A percentile compares a stretch with the other conserved stretches of the same genome.
Evolutionary conservation across 2,888 invertebrate species (phyloP).

Genomic region (Xanthostigma xanthostigma): DNA sequence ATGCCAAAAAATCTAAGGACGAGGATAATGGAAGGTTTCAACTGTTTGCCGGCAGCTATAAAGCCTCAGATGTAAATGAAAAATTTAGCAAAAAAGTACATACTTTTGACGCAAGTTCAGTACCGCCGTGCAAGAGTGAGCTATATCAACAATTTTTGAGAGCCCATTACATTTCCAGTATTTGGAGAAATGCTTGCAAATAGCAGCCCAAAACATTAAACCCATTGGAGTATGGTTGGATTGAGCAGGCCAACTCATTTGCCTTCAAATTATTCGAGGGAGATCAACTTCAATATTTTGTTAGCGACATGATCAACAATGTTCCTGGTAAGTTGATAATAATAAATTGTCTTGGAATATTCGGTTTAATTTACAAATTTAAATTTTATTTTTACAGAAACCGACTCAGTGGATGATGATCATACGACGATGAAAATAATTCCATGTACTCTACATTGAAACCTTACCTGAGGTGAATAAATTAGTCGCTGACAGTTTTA

Average conservation of each 20-base stretch:
- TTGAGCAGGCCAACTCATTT: conserved; percentile 9
- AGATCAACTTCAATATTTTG: conserved; percentile 14
- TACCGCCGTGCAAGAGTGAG: conserved; percentile 16
- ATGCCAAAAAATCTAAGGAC: conserved; percentile 8
- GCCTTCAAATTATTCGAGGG: conserved; percentile 16
- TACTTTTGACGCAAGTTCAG: conserved; percentile 13
- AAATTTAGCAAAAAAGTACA: conserved; percentile 10
- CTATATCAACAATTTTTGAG: conserved; percentile 13
- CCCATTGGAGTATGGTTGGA: conserved; percentile 14
- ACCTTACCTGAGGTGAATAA: too few species aligned
- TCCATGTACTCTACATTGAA: too few species aligned
- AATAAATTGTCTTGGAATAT: not conserved
- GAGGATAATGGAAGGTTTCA: conserved; percentile 3
- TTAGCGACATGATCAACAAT: conserved; percentile 7
- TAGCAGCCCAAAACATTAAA: conserved; percentile 7
- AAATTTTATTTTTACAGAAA: not conserved
- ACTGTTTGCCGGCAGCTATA: not conserved
- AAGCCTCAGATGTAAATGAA: not conserved
- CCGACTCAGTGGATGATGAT: not conserved
- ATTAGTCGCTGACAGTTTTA: too few species aligned
- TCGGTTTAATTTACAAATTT: not conserved
- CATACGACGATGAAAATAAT: too few species aligned
- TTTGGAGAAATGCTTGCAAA: conserved; percentile 15
- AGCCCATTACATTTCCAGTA: conserved; percentile 12
- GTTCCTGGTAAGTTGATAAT: not conserved